Evolutionary conservation across 2,797 vertebrate species (phyloP).

Genomic region (Leptodactylus fallax): DNA sequence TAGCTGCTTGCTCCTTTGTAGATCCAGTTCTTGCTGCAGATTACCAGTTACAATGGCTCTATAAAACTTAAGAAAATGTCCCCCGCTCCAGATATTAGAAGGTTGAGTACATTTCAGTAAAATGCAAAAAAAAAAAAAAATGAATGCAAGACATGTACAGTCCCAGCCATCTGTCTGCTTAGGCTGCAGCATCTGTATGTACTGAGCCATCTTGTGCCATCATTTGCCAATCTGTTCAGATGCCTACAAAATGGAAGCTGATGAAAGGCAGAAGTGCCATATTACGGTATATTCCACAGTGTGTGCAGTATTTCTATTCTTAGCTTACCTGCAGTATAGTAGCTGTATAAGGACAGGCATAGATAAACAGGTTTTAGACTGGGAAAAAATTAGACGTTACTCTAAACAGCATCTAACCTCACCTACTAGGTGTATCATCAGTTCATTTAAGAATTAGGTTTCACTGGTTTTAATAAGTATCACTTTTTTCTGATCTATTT

Average conservation of each 20-base stretch:
- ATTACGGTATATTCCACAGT: neutral
- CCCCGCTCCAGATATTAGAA: neutral
- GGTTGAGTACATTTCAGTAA: neutral
- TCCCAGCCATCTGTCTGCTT: slow-evolving; percentile 17
- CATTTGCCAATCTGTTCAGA: neutral
- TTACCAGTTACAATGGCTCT: neutral
- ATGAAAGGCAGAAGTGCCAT: neutral
- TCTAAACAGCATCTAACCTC: too few relatives aligned
- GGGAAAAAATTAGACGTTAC: too few relatives aligned
- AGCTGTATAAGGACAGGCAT: too few relatives aligned
- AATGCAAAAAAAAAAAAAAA: neutral
- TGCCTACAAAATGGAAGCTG: neutral
- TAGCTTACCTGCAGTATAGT: too few relatives aligned
- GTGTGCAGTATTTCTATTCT: neutral
- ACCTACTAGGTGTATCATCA: too few relatives aligned
- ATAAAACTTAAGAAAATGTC: too few relatives aligned
- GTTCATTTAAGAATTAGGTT: too few relatives aligned
- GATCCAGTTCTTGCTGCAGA: neutral
- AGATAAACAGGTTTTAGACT: too few relatives aligned
- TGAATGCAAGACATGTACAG: neutral
- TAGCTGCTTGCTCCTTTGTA: neutral
- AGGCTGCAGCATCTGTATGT: neutral
- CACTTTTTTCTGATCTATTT: too few relatives aligned
- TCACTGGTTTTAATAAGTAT: too few relatives aligned
- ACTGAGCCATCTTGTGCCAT: slow-evolving; percentile 30